Evolutionary conservation across 2,888 invertebrate genomes (phyloP), one percentile per base, ranked within the genome.

Genomic region (Teinopalpus imperialis): DNA sequence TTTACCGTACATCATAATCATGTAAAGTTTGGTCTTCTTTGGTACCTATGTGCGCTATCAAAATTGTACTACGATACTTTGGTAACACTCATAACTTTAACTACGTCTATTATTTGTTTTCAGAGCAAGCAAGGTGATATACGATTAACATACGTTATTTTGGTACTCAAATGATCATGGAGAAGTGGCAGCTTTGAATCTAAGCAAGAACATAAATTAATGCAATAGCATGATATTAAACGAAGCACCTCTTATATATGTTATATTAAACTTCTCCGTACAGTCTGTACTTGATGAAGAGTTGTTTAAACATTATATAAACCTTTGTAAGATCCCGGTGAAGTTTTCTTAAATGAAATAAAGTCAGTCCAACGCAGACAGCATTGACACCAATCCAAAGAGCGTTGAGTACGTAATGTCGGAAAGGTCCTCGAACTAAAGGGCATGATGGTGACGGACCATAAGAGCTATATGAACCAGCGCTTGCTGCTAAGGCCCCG

Each of bases 341-440:
- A 53, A 97, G 91, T 72, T 93, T 94, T 73, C 93, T 90, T 61
- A 97, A 91, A 78, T 96, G 96, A 81, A 95, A 94, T 52, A 95
- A 91, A 43, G 97, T 96, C 53, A 97, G 90, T 37, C 93, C 91
- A 39, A 97, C 93, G 81, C 97, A 97, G 62, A 96, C 94, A 49
- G 95, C 91, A 80, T 97, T 95, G 64, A 97, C 95, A 56, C 94
- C 92, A 61, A 97, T 96, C 97, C 97, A 97, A 26, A 97, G 90
- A 40, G 95, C 94, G 82, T 97, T 97, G 57, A 97, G 93, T 49
- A 97, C 95, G 81, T 97, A 96, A 89, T 97, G 96, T 53, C 96
- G 91, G 64, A 95, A 94, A 46, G 96, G 95, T 14, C 96, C 96
- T 74, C 96, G 94, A 37, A 95, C 94, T 58, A 97, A 90, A 1